These are phyloP conservation scores for Triplophysa rosa DNA, from an alignment of 2,113 vertebrate genomes.

Conservation along the genomic window DNA sequence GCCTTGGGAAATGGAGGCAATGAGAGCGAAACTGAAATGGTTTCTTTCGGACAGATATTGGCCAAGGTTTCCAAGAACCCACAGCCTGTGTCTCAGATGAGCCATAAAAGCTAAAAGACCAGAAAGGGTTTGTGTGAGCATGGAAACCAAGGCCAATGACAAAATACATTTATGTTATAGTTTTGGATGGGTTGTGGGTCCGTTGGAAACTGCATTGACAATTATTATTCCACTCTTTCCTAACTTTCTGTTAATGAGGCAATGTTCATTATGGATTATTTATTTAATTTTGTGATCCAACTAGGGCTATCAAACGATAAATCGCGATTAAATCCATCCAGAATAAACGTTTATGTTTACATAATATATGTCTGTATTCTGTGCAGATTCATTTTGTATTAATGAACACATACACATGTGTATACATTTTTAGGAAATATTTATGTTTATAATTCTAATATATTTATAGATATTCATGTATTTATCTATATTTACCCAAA, in stretches of 20 bases:
- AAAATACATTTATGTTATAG: conserved; percentile 34
- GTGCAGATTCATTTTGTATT: no score
- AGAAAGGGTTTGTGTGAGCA: conserved; percentile 34
- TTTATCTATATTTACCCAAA: no score
- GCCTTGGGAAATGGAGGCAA: not conserved
- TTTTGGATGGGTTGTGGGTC: not conserved
- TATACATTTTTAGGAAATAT: no score
- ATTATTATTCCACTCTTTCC: not conserved
- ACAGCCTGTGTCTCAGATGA: conserved; percentile 28
- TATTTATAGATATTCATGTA: no score
- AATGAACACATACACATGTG: no score
- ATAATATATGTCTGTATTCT: no score
- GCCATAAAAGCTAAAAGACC: conserved; percentile 20
- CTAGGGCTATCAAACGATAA: no score
- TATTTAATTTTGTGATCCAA: not conserved
- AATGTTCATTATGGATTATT: not conserved
- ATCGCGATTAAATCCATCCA: no score
- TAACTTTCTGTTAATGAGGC: not conserved
- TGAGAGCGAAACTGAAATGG: conserved; percentile 17
- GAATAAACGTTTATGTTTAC: no score
- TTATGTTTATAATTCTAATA: no score
- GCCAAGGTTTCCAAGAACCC: conserved; percentile 36
- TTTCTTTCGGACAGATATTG: conserved; percentile 1
- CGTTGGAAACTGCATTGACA: conserved; percentile 22
- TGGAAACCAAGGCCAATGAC: conserved; percentile 39